Evolutionary conservation across 2,113 vertebrate species (phyloP).

Genomic region (Crotalus helleri): DNA sequence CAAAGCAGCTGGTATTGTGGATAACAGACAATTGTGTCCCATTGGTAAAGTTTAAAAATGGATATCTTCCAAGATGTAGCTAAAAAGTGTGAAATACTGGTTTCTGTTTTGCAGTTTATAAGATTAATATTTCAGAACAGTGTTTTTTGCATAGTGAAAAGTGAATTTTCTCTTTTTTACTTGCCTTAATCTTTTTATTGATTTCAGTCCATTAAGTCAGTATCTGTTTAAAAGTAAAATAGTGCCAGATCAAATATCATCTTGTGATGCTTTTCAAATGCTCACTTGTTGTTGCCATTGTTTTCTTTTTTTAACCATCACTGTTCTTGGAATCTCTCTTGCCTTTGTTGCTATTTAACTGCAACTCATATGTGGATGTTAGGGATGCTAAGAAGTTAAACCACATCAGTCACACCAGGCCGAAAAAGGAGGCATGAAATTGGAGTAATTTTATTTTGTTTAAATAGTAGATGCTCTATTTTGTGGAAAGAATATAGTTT

Average conservation of each 20-base stretch:
- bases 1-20: slow-evolving; percentile 1
- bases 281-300: not conserved
- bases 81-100: not conserved
- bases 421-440: not conserved
- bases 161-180: not conserved
- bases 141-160: not conserved
- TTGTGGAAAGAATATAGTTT: not conserved
- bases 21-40: slow-evolving; percentile 1
- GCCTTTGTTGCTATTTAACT: not conserved
- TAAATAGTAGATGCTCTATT: not conserved
- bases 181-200: not conserved
- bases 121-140: slow-evolving; percentile 8
- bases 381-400: not conserved
- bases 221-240: not conserved
- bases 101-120: not conserved
- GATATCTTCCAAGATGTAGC: slow-evolving; percentile 18
- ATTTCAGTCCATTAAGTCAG: not conserved
- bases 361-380: not conserved
- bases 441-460: not conserved
- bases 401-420: not conserved
- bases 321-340: not conserved
- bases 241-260: not conserved
- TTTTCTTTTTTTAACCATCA: not conserved
- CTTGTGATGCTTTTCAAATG: not conserved
- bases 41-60: slow-evolving; percentile 26